These are phyloP conservation scores for Circaetus gallicus DNA, from an alignment of 2,113 vertebrate species.

Conservation along the genomic window DNA sequence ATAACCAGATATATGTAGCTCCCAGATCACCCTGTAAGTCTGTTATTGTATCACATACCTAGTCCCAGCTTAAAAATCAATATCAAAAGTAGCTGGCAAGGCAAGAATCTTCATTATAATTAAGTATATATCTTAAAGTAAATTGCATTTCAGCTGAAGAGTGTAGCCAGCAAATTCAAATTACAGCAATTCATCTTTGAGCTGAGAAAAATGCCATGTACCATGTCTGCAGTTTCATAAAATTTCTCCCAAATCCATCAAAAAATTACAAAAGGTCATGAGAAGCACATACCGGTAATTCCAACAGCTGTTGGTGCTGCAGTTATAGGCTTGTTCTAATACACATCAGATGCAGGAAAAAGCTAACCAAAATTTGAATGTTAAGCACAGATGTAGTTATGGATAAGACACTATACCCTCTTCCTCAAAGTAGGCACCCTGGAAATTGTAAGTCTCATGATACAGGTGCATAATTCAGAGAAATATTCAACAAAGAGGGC, in stretches of 20 bases:
- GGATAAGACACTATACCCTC: neutral
- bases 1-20: conserved; percentile 51
- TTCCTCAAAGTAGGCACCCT: neutral
- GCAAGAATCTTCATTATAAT: conserved; percentile 58
- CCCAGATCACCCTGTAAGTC: conserved; percentile 12
- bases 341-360: neutral
- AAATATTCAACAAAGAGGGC: neutral
- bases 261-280: neutral
- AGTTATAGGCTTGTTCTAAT: neutral
- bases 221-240: conserved; percentile 20
- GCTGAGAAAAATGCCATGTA: conserved; percentile 20
- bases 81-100: conserved; percentile 59
- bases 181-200: conserved; percentile 56
- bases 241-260: conserved; percentile 34
- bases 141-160: conserved; percentile 38
- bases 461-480: neutral
- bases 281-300: neutral
- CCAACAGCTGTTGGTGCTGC: neutral
- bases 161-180: conserved; percentile 51
- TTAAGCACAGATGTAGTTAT: neutral
- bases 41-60: conserved; percentile 26
- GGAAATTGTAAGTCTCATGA: neutral
- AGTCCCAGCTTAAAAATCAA: conserved; percentile 56
- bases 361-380: neutral
- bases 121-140: conserved; percentile 55